Evolutionary conservation across 2,888 invertebrate genomes (phyloP), one percentile per base, ranked within the genome.

Genomic region (Aromia moschata): DNA sequence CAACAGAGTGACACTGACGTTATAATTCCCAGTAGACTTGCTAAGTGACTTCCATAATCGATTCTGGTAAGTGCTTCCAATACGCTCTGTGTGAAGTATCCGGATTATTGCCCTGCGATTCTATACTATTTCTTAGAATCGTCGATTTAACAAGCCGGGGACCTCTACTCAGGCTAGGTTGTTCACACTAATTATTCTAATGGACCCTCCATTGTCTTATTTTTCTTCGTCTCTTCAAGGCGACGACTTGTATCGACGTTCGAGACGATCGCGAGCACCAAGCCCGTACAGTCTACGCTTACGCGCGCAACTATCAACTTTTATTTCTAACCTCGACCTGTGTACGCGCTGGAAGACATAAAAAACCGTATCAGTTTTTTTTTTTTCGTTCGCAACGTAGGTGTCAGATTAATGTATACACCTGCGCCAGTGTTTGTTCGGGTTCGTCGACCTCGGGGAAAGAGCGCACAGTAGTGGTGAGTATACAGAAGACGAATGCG

Each of bases 381-480:
- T 25, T 25, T n/a, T n/a, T n/a, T n/a, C n/a, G n/a, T n/a, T n/a
- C n/a, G n/a, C 3, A 17, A 16, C 14, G 47, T 47, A 18, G 47
- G 47, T 36, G 37, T 36, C 18, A 17, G 20, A 47, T 47, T 36
- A 49, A 49, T 49, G 20, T 49, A n/a, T 14, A 14, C 15, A 49
- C 49, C 49, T 49, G 49, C 25, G 37, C 15, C 25, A 15, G 36
- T 47, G 49, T 49, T 49, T 37, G 36, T 38, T 25, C 15, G 3
- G 37, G 49, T 18, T 38, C 49, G 5, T 38, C 30, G 38, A 49
- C 20, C 49, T 14, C 10, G 2, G 36, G 15, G 15, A 11, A 16
- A 43, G 20, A 38, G 9, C 25, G 14, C 9, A 18, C 17, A 25
- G 25, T 49, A 49, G 25, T 38, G 25, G 36, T 12, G n/a, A 7